phyloP scores from a whole-genome alignment of 2,888 invertebrate species.

The Hirtodrosophila trivittata region DNA sequence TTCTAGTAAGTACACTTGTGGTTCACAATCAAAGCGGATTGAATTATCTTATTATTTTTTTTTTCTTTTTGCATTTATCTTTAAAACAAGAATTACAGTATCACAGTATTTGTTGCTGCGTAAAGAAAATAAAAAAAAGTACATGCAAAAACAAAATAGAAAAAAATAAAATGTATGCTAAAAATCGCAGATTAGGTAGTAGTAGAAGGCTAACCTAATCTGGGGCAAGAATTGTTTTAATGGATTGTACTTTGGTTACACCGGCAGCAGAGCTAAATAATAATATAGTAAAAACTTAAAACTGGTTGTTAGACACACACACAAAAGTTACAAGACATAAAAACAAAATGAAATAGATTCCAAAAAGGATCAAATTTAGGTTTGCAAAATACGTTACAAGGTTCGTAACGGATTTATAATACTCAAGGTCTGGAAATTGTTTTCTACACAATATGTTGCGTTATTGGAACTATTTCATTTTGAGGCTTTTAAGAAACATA shows the following conservation, averaged over 20 bases:
- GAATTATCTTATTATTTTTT: neutral
- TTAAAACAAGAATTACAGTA: constrained; percentile 44
- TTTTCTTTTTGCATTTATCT: constrained; percentile 10
- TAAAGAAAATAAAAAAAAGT: constrained; percentile 26
- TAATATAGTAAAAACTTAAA: constrained; percentile 3
- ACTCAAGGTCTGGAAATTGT: no score
- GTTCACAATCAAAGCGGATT: constrained; percentile 8
- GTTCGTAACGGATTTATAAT: no score
- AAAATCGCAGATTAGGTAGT: no score
- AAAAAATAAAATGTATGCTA: constrained; percentile 18
- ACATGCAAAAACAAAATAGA: constrained; percentile 5
- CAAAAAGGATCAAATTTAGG: no score
- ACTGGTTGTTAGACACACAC: neutral
- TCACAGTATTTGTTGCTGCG: constrained; percentile 62
- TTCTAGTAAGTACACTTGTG: constrained; percentile 67
- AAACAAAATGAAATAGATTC: no score
- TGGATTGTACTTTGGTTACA: constrained; percentile 65
- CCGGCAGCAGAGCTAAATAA: constrained; percentile 33
- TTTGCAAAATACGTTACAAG: no score
- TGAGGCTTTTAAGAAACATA: no score
- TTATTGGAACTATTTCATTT: no score
- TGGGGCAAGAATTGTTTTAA: constrained; percentile 44
- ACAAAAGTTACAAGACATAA: constrained; percentile 8
- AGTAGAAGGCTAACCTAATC: no score
- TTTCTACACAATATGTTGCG: no score